Percentiles rank a stretch among this genome's conserved stretches.
These are phyloP conservation scores for Amblyjoppa fuscipennis DNA, from an alignment of 2,888 invertebrate species.

Conservation along the genomic window DNA sequence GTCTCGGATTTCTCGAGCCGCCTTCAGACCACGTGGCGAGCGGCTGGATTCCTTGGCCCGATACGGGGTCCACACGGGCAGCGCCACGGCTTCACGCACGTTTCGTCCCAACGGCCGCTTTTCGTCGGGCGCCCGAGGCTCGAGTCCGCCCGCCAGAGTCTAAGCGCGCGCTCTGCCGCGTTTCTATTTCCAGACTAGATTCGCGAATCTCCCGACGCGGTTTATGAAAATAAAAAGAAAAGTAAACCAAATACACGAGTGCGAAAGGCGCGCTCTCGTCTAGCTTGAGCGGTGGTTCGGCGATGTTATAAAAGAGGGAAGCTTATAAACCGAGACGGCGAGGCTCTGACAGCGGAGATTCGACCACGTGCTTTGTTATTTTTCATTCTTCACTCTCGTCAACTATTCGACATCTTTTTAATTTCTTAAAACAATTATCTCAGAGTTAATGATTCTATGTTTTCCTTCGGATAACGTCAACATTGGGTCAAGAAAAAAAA, in stretches of 20 bases:
- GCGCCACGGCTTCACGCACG: constrained; percentile 66
- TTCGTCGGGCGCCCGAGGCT: constrained; percentile 33
- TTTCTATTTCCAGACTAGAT: constrained; percentile 63
- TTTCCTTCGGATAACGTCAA: no score
- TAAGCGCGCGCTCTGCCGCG: constrained; percentile 7
- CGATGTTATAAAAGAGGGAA: background rate
- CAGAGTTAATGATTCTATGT: background rate
- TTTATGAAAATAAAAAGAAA: constrained; percentile 28
- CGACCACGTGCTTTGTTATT: constrained; percentile 5
- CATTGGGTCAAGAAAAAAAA: no score
- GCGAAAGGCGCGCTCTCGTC: constrained; percentile 4
- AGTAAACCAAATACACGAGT: constrained; percentile 35
- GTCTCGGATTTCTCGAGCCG: constrained; percentile 50
- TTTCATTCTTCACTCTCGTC: background rate
- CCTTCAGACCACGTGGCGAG: constrained; percentile 71
- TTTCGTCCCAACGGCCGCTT: constrained; percentile 53
- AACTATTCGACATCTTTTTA: background rate
- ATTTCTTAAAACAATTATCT: background rate
- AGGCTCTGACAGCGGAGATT: background rate
- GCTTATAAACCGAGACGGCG: background rate
- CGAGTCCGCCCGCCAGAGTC: background rate
- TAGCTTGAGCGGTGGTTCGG: background rate
- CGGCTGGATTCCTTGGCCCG: constrained; percentile 68
- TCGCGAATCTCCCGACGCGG: constrained; percentile 43
- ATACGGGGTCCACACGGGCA: constrained; percentile 71